Evolutionary conservation across 2,797 vertebrate genomes (phyloP).

Genomic region (Squalus acanthias): DNA sequence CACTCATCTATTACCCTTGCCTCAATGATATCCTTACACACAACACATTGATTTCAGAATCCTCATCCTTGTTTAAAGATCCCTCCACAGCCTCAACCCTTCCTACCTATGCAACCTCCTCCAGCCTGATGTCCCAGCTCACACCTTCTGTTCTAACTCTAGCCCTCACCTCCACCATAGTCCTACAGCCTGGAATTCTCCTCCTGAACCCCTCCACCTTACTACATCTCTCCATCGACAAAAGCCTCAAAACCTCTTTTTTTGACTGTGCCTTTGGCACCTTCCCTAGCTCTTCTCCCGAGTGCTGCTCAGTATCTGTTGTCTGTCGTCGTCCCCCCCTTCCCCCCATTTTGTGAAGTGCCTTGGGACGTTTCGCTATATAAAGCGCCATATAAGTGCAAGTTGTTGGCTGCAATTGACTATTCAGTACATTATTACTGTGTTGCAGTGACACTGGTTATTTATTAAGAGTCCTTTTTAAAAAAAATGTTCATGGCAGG

Average conservation of each 20-base stretch:
- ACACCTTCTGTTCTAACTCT: background rate
- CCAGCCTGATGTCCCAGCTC: background rate
- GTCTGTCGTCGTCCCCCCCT: background rate
- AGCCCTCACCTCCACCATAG: background rate
- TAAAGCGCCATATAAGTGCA: background rate
- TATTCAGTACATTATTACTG: constrained; percentile 6
- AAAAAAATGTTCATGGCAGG: background rate
- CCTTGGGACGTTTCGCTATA: constrained; percentile 5
- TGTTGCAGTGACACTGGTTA: background rate
- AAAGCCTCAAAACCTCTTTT: background rate
- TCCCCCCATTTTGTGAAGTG: background rate
- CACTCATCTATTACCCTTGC: background rate
- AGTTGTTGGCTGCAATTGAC: background rate
- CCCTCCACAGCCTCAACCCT: background rate
- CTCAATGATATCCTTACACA: background rate
- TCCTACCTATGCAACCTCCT: background rate
- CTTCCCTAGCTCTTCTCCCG: background rate
- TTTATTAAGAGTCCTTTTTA: background rate
- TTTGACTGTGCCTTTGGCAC: background rate
- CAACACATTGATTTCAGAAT: background rate
- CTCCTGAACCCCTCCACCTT: background rate
- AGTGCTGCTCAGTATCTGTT: background rate
- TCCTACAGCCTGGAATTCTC: background rate
- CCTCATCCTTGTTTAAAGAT: background rate
- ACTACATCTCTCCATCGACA: background rate